phyloP scores from a whole-genome alignment of 1,140 invertebrate genomes.

The Euwallacea similis region DNA sequence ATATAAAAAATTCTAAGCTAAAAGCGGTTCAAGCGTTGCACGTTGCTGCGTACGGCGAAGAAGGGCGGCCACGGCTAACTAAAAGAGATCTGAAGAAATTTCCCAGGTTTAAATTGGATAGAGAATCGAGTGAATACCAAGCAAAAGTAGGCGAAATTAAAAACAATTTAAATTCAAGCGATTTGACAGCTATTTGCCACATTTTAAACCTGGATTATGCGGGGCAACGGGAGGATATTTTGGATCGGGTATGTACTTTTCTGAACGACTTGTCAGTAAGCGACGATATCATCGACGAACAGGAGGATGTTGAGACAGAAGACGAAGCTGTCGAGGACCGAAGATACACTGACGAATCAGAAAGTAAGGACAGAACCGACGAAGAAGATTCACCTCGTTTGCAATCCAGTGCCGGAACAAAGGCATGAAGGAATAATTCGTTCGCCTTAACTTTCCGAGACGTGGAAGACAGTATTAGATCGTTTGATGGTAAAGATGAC shows the following conservation, averaged over 20 bases:
- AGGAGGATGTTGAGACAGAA: slow-evolving; percentile 6
- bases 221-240: background rate
- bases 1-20: background rate
- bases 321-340: background rate
- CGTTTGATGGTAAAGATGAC: slow-evolving; percentile 37
- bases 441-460: slow-evolving; percentile 24
- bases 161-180: background rate
- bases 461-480: slow-evolving; percentile 40
- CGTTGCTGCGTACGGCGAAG: background rate
- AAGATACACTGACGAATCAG: background rate
- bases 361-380: background rate
- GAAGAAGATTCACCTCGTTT: background rate
- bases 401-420: too few species aligned
- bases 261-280: background rate
- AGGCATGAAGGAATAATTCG: background rate
- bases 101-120: background rate
- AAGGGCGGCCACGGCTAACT: background rate
- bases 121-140: background rate
- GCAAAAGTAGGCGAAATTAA: background rate
- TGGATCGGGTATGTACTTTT: background rate
- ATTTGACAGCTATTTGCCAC: slow-evolving; percentile 1
- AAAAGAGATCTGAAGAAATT: background rate
- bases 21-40: slow-evolving; percentile 1
- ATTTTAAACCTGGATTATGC: slow-evolving; percentile 7
- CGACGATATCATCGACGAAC: too few species aligned